Evolutionary conservation across 2,888 invertebrate genomes (phyloP).

Genomic region (Eugnorisma glareosa): DNA sequence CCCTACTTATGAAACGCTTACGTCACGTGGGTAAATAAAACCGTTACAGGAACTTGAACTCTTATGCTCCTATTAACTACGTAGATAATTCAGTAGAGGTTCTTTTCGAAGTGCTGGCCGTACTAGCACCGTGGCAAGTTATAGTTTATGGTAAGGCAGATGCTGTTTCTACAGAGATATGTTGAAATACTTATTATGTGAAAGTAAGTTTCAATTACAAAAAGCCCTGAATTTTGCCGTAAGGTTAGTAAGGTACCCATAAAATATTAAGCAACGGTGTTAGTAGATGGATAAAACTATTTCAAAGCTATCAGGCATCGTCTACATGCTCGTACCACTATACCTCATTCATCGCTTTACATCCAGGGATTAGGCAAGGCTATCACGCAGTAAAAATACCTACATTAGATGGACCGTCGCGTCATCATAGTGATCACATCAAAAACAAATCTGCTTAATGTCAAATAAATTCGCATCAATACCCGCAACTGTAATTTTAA

Average conservation of each 20-base stretch:
- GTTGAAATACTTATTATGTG: background rate
- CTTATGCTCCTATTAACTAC: background rate
- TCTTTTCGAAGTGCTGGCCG: background rate
- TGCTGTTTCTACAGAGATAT: background rate
- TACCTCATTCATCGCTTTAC: background rate
- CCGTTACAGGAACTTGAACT: slow-evolving; percentile 34
- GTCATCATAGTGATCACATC: background rate
- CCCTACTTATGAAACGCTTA: slow-evolving; percentile 40
- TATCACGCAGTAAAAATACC: background rate
- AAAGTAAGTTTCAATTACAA: background rate
- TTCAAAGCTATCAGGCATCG: background rate
- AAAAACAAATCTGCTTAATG: background rate
- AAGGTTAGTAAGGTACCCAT: background rate
- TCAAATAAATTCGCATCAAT: background rate
- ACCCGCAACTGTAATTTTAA: background rate
- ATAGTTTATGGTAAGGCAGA: background rate
- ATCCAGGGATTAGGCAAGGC: background rate
- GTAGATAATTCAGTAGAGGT: background rate
- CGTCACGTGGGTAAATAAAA: slow-evolving; percentile 41
- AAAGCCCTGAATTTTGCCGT: background rate
- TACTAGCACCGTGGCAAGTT: background rate
- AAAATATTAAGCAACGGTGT: background rate
- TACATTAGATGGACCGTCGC: background rate
- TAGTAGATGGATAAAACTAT: background rate
- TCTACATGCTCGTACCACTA: background rate